Base-by-base conservation (phyloP, 1,140 invertebrate species). In the Bombus pascuorum region DNA sequence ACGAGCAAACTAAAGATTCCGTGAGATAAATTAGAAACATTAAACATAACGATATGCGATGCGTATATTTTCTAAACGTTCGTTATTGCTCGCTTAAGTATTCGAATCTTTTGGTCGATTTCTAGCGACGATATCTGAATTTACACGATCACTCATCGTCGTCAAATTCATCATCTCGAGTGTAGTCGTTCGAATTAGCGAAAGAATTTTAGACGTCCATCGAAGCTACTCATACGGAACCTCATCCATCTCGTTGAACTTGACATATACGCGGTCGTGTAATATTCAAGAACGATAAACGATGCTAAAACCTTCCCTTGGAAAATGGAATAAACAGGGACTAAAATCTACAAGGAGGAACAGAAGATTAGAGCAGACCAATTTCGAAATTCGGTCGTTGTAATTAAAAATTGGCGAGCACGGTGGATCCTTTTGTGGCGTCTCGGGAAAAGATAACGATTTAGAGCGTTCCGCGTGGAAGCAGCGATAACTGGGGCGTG, bases 401-500 rank as follows among this genome's bases (percentile, higher is more conserved):
- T 77, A 77, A 83, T 84, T 79, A 79, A 84, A 84, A 84, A 72
- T 28, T 18, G 44, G 75, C 34, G 37, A 39, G 12, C 53, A 72
- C 15, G 12, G 25, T 25, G 18, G 39, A 65, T 79, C 22, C 75
- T 79, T 79, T 57, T 65, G 76, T 78, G 66, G 13, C 59, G 2
- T 13, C 18, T 34, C 4, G 75, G 76, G n/a, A 3, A 78, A 79
- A 85, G 77, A 85, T 72, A 85, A 85, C 76, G 77, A 73, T 79
- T 72, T 65, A 62, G 66, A 79, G 47, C n/a, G 15, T 42, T 28
- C 44, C 34, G 18, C 42, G 47, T 62, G 34, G n/a, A 32, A 47
- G 12, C 65, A n/a, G 44, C 62, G 83, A 84, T 72, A 84, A 84
- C 68, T 80, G 76, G 75, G 57, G 68, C 76, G 68, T 80, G 77